These are phyloP conservation scores for Peromyscus melanophrys DNA, from an alignment of 2,797 vertebrate species.

Conservation along the genomic window DNA sequence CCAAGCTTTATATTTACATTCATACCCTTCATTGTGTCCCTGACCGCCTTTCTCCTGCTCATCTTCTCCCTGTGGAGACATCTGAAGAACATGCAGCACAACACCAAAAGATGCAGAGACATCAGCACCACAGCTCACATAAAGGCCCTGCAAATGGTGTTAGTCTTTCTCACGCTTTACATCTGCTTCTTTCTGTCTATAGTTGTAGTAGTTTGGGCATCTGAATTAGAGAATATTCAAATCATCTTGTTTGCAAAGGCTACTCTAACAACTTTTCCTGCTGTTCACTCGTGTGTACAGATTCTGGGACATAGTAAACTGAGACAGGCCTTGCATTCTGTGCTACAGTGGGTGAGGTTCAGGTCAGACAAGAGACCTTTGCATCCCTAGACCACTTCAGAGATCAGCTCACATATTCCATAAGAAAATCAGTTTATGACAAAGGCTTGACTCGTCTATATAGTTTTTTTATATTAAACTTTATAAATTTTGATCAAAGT, in stretches of 20 bases:
- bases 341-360: background rate
- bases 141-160: background rate
- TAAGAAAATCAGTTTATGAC: background rate
- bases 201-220: fast-evolving
- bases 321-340: background rate
- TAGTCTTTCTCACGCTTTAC: background rate
- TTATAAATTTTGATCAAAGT: background rate
- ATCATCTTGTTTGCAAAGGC: background rate
- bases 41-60: background rate
- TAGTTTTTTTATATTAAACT: background rate
- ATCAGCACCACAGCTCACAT: background rate
- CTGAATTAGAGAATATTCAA: background rate
- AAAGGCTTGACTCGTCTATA: background rate
- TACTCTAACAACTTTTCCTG: background rate
- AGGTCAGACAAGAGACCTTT: fast-evolving
- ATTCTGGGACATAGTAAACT: conserved; percentile 55
- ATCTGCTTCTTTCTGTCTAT: background rate
- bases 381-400: background rate
- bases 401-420: background rate
- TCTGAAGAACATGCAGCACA: background rate
- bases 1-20: background rate
- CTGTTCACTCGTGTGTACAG: background rate
- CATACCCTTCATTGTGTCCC: background rate
- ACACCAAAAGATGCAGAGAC: background rate
- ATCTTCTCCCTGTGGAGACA: background rate